Evolutionary conservation across 2,113 vertebrate species (phyloP).

Genomic region (Solea senegalensis): DNA sequence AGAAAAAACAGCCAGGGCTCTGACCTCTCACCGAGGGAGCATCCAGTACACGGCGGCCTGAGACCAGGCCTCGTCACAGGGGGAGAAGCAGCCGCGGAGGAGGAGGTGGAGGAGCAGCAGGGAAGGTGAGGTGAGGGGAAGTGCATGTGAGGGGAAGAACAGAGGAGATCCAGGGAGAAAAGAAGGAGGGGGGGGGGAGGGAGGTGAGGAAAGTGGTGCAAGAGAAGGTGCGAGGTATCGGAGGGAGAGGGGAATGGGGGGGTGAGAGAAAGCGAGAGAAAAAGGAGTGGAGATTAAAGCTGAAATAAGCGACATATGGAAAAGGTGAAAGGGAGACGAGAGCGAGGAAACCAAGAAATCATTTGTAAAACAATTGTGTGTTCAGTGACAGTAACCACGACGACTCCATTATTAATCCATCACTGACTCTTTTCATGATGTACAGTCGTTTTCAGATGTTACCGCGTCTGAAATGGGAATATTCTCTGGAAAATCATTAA

Average conservation of each 20-base stretch:
- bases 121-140: constrained; percentile 24
- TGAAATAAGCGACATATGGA: constrained; percentile 59
- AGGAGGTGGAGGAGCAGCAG: constrained; percentile 26
- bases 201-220: too few relatives aligned
- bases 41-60: constrained; percentile 44
- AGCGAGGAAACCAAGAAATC: not conserved
- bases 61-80: constrained; percentile 57
- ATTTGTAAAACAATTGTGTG: constrained; percentile 1
- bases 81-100: constrained; percentile 29
- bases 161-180: not conserved
- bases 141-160: constrained; percentile 22
- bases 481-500: too few relatives aligned
- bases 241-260: not conserved
- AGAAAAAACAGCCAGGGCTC: constrained; percentile 56
- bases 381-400: not conserved
- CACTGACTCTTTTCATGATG: too few relatives aligned
- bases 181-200: not conserved
- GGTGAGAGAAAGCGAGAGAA: constrained; percentile 36
- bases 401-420: too few relatives aligned
- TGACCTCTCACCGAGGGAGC: constrained; percentile 68
- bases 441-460: too few relatives aligned
- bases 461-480: too few relatives aligned
- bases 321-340: constrained; percentile 25
- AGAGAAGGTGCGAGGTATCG: not conserved
- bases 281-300: constrained; percentile 50